Evolutionary conservation across 1,140 invertebrate genomes (phyloP).

Genomic region (Diorhabda carinulata): DNA sequence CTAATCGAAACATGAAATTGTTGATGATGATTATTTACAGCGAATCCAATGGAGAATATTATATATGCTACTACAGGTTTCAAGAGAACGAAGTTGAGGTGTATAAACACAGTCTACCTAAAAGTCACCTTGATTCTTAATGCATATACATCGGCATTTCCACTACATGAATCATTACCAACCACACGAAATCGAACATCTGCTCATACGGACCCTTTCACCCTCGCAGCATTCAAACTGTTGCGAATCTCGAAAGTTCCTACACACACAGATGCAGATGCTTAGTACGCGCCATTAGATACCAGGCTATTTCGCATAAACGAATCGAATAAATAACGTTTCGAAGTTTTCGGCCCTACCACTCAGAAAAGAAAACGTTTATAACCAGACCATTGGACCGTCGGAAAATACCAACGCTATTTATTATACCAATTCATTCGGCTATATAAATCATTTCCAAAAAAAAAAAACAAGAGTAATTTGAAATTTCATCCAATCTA

Average conservation of each 20-base stretch:
- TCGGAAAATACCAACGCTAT: background rate
- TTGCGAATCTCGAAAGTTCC: background rate
- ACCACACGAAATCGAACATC: background rate
- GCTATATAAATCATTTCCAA: background rate
- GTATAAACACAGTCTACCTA: too few species aligned
- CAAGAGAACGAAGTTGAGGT: too few species aligned
- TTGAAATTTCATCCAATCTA: too few species aligned
- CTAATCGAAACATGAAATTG: too few species aligned
- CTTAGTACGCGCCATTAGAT: background rate
- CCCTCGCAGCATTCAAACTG: background rate
- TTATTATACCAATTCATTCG: background rate
- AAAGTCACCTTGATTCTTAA: too few species aligned
- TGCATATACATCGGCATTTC: background rate
- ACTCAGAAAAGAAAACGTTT: background rate
- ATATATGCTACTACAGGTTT: too few species aligned
- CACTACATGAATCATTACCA: background rate
- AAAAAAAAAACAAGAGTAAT: too few species aligned
- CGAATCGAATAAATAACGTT: slow-evolving; percentile 1
- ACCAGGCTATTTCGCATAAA: background rate
- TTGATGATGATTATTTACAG: too few species aligned
- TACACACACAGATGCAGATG: background rate
- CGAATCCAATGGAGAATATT: too few species aligned
- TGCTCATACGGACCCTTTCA: background rate
- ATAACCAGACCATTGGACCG: background rate
- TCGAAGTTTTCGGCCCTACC: background rate